Evolutionary conservation across 2,113 vertebrate species (phyloP), one percentile per base, ranked within the genome.

Genomic region (Chaenocephalus aceratus): DNA sequence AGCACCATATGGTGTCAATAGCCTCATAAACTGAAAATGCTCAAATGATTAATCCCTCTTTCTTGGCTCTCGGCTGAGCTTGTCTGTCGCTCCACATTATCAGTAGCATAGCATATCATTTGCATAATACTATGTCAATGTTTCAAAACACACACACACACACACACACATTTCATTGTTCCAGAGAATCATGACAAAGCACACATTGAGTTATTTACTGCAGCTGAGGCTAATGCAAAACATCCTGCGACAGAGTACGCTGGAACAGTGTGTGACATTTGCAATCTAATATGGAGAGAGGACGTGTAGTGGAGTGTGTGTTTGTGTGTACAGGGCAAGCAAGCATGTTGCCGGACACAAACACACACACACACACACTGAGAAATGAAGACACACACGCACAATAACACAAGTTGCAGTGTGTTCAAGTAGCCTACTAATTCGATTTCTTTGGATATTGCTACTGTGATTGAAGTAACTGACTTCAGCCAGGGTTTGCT

Each of bases 381-480:
- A 30, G 30, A 30, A 30, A 30, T 30, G 3, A 30, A 30, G 30
- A 30, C 30, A 66, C 23, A 56, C 26, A 44, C 4, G 9, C 44
- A 46, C 36, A 63, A 48, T 67, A 48, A 57, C 26, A 61, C 23
- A 36, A 45, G 59, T 67, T 30, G 23, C 21, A 63, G 6, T 23
- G 34, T 30, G 60, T 69, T 72, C 9, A 71, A 75, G 44, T 26
- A 5, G 4, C 26, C 41, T n/a, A 59, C 72, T 58, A 34, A 62
- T 18, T 54, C 0, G 14, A 84, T 83, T 67, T 41, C 53, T 80
- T 65, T 51, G 72, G 44, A 65, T 70, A 72, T 56, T 41, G 57
- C 48, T 18, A 18, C 13, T 58, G 51, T 51, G 63, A 79, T 72
- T 68, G 13, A 84, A 85, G 76, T 12, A 80, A 61, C 80, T 69